Evolutionary conservation across 2,888 invertebrate species (phyloP), one percentile per base, ranked within the genome.

Genomic region (Leptogaster cylindrica): DNA sequence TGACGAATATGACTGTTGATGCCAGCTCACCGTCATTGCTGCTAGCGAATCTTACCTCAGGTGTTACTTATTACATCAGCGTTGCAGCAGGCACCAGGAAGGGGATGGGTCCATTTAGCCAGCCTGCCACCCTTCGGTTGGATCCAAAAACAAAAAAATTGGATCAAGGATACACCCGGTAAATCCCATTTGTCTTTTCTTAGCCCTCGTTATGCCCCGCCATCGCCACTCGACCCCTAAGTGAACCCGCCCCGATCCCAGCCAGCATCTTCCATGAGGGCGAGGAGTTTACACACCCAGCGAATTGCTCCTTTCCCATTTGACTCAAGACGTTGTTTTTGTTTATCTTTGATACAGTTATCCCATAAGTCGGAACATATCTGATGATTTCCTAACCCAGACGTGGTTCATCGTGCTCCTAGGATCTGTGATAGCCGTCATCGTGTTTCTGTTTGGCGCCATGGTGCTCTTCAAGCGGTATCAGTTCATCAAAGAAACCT

Each of bases 331-430:
- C 46, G 46, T 23, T 46, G 46, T 46, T 46, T 46, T 44, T 61
- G 61, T 61, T 63, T 46, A 63, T 50, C 33, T 46, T 41, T 58
- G 68, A 69, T 82, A 76, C 82, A 85, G 77, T 73, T 82, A 86
- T 78, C 85, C 84, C 75, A 79, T 81, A 75, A 79, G 79, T 78
- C 81, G 79, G 73, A 79, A 79, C 79, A 78, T 82, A 75, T 86
- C 88, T 71, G 88, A 89, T 76, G 90, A 90, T 80, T 89, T 91
- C 77, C 85, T 91, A 76, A 89, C 90, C 74, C 92, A 93, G 84
- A 90, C 92, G 69, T 94, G 93, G 93, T 93, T 94, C 83, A 91
- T 94, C 82, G 90, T 92, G 73, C 85, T 92, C 74, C 86, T 94
- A 74, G 92, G 92, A 75, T 91, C 92, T 75, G 89, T 93, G 82